Conservation (phyloP, 2,113 vertebrate species). For the Etheostoma spectabile region DNA sequence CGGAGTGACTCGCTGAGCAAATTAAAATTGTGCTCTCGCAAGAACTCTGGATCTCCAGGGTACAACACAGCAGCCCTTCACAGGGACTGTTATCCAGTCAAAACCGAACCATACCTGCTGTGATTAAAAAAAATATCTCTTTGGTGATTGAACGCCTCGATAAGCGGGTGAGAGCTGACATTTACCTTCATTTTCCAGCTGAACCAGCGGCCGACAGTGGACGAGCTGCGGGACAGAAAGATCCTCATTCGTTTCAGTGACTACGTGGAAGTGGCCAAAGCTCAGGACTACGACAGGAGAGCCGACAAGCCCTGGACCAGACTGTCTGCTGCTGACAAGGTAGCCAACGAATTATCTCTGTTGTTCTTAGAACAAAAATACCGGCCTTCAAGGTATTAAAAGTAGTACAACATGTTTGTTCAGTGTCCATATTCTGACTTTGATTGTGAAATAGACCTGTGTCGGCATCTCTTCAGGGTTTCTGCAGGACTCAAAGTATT, state of each 20-base stretch:
- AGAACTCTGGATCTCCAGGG: no score
- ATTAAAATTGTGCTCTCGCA: no score
- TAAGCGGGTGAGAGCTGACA: not conserved
- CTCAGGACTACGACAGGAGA: slow-evolving; percentile 97
- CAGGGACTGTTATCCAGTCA: not conserved
- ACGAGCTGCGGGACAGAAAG: slow-evolving; percentile 96
- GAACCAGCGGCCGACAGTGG: slow-evolving; percentile 97
- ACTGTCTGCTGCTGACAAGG: slow-evolving; percentile 97
- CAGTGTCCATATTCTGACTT: not conserved
- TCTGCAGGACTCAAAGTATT: not conserved
- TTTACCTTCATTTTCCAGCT: slow-evolving; percentile 80
- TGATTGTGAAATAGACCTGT: not conserved
- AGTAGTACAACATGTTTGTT: not conserved
- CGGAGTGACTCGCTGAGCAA: no score
- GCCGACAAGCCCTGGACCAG: slow-evolving; percentile 98
- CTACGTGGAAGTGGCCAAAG: slow-evolving; percentile 98
- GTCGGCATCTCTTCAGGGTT: not conserved
- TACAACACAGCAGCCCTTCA: not conserved
- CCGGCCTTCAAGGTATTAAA: not conserved
- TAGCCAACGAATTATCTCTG: slow-evolving; percentile 42
- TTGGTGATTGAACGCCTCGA: not conserved
- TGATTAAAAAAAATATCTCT: no score
- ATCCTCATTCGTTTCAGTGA: slow-evolving; percentile 99
- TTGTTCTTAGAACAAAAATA: not conserved
- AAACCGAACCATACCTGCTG: slow-evolving; percentile 20